Evolutionary conservation across 2,113 vertebrate genomes (phyloP).

Genomic region (Struthidea cinerea): DNA sequence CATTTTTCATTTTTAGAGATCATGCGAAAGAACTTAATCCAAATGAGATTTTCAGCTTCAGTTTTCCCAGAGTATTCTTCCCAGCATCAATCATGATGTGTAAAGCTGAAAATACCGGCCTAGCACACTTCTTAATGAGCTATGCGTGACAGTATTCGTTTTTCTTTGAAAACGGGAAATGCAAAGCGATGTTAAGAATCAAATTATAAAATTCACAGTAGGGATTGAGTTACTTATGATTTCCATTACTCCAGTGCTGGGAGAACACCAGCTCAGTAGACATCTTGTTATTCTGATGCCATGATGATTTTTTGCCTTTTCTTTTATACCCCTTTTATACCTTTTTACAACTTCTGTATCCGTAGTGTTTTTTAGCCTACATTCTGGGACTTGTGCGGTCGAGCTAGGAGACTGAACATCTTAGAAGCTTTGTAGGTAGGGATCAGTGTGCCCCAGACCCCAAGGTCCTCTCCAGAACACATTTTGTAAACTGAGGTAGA

Average conservation of each 20-base stretch:
- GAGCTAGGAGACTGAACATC: no score
- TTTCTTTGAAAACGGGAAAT: not conserved
- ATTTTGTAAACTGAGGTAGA: no score
- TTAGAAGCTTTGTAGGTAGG: no score
- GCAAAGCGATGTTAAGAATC: not conserved
- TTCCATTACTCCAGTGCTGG: not conserved
- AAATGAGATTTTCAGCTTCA: slow-evolving; percentile 13
- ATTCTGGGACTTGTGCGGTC: no score
- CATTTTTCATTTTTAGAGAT: not conserved
- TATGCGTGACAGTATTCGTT: not conserved
- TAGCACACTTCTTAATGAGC: not conserved
- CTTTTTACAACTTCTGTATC: no score
- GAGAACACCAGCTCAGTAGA: not conserved
- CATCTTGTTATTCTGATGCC: not conserved
- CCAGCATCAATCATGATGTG: not conserved
- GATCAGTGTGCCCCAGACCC: no score
- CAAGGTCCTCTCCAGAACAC: no score
- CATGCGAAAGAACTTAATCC: not conserved
- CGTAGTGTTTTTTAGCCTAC: no score
- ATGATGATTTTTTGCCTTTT: no score
- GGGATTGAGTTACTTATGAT: not conserved
- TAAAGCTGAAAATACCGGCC: not conserved
- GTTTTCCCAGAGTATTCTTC: not conserved
- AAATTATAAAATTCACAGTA: not conserved
- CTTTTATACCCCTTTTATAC: no score